phyloP scores from a whole-genome alignment of 2,113 vertebrate genomes.

The Phalacrocorax aristotelis region DNA sequence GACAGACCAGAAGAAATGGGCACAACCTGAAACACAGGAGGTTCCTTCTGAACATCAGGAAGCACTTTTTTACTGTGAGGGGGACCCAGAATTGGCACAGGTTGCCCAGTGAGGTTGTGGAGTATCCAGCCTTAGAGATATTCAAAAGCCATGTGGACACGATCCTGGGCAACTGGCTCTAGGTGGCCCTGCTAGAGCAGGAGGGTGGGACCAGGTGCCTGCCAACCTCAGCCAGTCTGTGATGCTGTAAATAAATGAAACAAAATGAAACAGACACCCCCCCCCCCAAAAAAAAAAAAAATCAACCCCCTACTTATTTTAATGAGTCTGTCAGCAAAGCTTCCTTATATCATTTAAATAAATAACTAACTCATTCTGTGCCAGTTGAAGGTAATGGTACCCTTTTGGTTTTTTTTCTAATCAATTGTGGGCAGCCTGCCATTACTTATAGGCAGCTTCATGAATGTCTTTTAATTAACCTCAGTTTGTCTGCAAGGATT shows the following conservation, averaged over 20 bases:
- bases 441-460: neutral
- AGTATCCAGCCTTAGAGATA: neutral
- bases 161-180: neutral
- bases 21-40: neutral
- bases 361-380: neutral
- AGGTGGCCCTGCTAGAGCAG: neutral
- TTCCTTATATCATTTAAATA: neutral
- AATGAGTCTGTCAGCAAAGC: neutral
- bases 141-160: accelerated
- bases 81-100: neutral
- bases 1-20: neutral
- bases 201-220: neutral
- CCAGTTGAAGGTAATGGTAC: neutral
- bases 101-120: neutral
- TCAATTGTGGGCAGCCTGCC: conserved; percentile 5
- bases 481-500: neutral
- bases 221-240: neutral
- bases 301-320: neutral
- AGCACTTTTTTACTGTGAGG: neutral
- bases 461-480: neutral
- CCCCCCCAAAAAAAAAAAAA: neutral
- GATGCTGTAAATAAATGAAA: neutral
- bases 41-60: neutral
- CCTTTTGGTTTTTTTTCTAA: neutral
- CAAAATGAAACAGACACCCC: accelerated